Evolutionary conservation across 1,140 invertebrate genomes (phyloP).

Genomic region (Penaeus chinensis): DNA sequence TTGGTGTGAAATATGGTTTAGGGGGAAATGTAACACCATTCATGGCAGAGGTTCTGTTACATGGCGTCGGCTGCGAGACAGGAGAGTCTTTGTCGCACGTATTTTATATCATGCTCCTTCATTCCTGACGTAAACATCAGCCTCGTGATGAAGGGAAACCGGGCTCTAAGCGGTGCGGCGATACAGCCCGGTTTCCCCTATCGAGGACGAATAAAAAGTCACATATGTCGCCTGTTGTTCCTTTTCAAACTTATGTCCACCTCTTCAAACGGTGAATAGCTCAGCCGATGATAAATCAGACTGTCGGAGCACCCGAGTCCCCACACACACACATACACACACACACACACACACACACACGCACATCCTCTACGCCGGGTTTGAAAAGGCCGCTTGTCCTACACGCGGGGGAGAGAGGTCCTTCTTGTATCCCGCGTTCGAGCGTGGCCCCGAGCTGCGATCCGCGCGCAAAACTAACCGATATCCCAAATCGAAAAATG

Average conservation of each 20-base stretch:
- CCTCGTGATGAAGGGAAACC: neutral
- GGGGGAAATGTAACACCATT: conserved; percentile 45
- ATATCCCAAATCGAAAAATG: too few species aligned
- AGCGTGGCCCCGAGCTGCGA: too few species aligned
- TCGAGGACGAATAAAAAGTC: neutral
- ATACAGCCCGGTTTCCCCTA: neutral
- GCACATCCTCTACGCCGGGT: conserved; percentile 8
- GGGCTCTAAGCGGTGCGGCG: neutral
- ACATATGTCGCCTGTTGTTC: conserved; percentile 28
- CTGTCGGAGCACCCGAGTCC: conserved; percentile 4
- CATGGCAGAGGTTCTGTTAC: conserved; percentile 31
- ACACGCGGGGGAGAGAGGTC: neutral
- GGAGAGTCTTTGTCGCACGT: conserved; percentile 24
- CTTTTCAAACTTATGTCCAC: conserved; percentile 52
- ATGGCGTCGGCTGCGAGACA: conserved; percentile 22
- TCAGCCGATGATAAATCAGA: conserved; percentile 46
- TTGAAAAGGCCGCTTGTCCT: conserved; percentile 43
- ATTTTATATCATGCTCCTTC: conserved; percentile 39
- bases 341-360: conserved; percentile 30
- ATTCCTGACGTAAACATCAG: neutral
- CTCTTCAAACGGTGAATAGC: conserved; percentile 46
- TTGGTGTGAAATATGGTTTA: conserved; percentile 51
- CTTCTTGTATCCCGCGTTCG: too few species aligned
- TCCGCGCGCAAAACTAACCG: too few species aligned
- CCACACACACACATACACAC: conserved; percentile 33